These are phyloP conservation scores for Pollachius pollachius DNA, from an alignment of 2,113 vertebrate species.

Conservation along the genomic window DNA sequence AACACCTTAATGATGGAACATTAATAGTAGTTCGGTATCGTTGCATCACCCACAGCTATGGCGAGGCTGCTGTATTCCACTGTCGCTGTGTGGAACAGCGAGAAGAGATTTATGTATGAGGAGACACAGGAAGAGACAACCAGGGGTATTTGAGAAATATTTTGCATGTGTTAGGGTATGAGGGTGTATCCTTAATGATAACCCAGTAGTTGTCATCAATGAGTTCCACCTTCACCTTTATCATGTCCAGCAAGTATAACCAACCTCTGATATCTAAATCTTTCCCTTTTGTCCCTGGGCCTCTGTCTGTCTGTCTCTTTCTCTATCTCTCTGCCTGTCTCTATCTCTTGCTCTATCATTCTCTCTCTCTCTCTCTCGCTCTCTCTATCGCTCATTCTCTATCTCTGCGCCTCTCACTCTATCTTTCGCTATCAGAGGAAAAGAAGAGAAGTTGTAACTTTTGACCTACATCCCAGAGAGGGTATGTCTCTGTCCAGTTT, in stretches of 20 bases:
- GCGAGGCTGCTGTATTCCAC: too few species aligned
- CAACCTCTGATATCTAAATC: conserved; percentile 53
- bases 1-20: too few species aligned
- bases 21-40: too few species aligned
- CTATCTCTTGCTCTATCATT: background rate
- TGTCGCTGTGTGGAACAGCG: too few species aligned
- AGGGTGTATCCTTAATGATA: conserved; percentile 1
- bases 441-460: conserved; percentile 45
- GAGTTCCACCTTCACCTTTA: conserved; percentile 33
- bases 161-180: too few species aligned
- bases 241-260: conserved; percentile 45
- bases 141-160: too few species aligned
- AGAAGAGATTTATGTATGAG: too few species aligned
- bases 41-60: too few species aligned
- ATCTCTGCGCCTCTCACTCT: background rate
- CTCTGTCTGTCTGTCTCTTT: conserved; percentile 13
- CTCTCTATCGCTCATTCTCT: background rate
- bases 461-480: conserved; percentile 54
- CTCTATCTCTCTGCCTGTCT: conserved; percentile 29
- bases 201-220: conserved; percentile 39
- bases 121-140: too few species aligned
- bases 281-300: background rate
- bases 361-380: conserved; percentile 3
- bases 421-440: conserved; percentile 3
- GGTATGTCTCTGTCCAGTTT: conserved; percentile 35